A percentile compares a stretch with the other conserved stretches of the same genome.
Evolutionary conservation across 2,888 invertebrate genomes (phyloP).

Genomic region (Dicroscelio sp.): DNA sequence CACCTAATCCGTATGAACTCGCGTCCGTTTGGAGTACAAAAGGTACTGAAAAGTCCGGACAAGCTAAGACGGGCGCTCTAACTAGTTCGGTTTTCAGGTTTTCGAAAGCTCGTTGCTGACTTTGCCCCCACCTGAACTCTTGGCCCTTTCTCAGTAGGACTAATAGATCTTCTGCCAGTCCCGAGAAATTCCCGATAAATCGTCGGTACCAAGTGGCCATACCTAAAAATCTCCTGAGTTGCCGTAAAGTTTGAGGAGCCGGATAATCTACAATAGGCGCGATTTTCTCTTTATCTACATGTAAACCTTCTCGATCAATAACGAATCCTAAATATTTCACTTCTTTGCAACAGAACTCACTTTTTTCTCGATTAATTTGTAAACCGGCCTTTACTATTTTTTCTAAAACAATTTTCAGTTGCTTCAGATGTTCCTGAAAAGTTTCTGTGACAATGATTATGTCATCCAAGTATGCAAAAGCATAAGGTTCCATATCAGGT

Average conservation of each 20-base stretch:
- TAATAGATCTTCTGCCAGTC: background rate
- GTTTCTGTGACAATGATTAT: background rate
- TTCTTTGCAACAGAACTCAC: constrained; percentile 8
- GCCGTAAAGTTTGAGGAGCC: background rate
- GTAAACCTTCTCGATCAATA: background rate
- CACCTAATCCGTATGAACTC: no score
- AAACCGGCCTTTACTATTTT: no score
- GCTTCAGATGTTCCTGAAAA: constrained; percentile 25
- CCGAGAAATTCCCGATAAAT: background rate
- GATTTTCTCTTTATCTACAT: background rate
- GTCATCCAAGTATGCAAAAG: constrained; percentile 13
- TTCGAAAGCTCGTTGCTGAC: background rate
- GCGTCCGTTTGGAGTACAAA: no score
- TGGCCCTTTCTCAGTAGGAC: constrained; percentile 44
- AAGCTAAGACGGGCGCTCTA: background rate
- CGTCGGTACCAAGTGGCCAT: constrained; percentile 1
- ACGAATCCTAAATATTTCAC: constrained; percentile 7
- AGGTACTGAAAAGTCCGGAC: background rate
- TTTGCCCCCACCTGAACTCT: background rate
- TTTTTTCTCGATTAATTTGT: no score
- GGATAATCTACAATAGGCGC: background rate
- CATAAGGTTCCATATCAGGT: no score
- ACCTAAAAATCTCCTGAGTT: no score
- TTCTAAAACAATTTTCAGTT: background rate
- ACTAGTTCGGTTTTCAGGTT: constrained; percentile 43